These are phyloP conservation scores for Coreius guichenoti DNA, from an alignment of 2,797 vertebrate species.

Conservation along the genomic window DNA sequence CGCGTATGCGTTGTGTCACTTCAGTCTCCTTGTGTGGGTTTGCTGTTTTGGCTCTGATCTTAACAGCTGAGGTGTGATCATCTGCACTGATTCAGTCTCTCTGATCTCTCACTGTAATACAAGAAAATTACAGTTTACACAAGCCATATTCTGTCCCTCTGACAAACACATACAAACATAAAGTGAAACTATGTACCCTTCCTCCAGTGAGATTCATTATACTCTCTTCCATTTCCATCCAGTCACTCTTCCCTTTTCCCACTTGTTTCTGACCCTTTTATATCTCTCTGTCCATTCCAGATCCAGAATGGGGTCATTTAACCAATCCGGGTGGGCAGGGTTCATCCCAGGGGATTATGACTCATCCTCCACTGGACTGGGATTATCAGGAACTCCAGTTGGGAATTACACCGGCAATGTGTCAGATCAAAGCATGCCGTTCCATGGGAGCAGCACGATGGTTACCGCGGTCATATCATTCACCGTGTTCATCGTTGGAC, in stretches of 20 bases:
- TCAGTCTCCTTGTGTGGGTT: conserved; percentile 12
- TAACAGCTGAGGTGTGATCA: conserved; percentile 30
- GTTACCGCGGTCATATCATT: conserved; percentile 89
- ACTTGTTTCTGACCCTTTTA: background rate
- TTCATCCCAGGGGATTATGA: conserved; percentile 65
- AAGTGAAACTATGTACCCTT: background rate
- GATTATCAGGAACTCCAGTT: conserved; percentile 30
- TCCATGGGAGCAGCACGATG: conserved; percentile 85
- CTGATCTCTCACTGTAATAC: conserved; percentile 19
- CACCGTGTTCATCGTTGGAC: conserved; percentile 89
- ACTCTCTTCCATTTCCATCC: background rate
- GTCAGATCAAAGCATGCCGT: conserved; percentile 74
- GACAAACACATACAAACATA: conserved; percentile 20
- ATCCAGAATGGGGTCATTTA: conserved; percentile 68
- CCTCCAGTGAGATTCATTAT: background rate
- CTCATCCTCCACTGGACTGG: conserved; percentile 40
- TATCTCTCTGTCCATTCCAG: conserved; percentile 16
- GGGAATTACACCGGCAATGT: conserved; percentile 70
- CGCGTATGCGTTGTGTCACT: background rate
- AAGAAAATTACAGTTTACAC: background rate
- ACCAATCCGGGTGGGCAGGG: conserved; percentile 57
- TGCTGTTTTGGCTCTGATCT: conserved; percentile 25
- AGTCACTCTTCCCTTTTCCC: background rate
- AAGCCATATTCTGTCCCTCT: background rate
- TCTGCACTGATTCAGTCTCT: conserved; percentile 30